phyloP scores from a whole-genome alignment of 2,888 invertebrate species.

The Parasteatoda lunata region DNA sequence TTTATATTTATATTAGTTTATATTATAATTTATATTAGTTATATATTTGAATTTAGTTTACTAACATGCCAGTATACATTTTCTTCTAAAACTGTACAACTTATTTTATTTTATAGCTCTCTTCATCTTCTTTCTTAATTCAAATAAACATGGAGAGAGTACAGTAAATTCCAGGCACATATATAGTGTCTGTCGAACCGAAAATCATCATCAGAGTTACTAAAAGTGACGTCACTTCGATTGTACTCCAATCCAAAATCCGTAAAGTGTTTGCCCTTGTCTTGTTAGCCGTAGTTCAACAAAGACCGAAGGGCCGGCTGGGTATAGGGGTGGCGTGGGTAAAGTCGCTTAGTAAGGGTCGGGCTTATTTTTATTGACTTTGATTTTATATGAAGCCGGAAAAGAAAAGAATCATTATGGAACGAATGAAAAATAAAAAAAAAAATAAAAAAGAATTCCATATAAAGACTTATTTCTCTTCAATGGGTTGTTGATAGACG shows the following conservation, averaged over 20 bases:
- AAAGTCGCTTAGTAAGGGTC: neutral
- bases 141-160: too few species aligned
- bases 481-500: neutral
- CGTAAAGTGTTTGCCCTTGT: slow-evolving; percentile 29
- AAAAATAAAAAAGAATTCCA: neutral
- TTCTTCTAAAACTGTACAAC: too few species aligned
- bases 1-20: too few species aligned
- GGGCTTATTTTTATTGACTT: slow-evolving; percentile 22
- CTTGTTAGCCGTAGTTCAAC: slow-evolving; percentile 27
- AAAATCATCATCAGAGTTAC: neutral
- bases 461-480: neutral
- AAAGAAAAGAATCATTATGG: slow-evolving; percentile 2
- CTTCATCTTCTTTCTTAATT: too few species aligned
- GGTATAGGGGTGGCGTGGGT: neutral
- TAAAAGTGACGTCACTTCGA: neutral
- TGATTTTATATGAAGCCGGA: slow-evolving; percentile 29
- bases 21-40: too few species aligned
- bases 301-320: neutral
- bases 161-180: too few species aligned
- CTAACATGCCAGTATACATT: too few species aligned
- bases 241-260: slow-evolving; percentile 2
- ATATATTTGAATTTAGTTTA: too few species aligned
- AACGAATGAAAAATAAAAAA: slow-evolving; percentile 3
- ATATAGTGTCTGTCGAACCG: too few species aligned
- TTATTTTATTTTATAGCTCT: too few species aligned